Evolutionary conservation across 2,888 invertebrate genomes (phyloP), one percentile per base, ranked within the genome.

Genomic region (Molanna angustata): DNA sequence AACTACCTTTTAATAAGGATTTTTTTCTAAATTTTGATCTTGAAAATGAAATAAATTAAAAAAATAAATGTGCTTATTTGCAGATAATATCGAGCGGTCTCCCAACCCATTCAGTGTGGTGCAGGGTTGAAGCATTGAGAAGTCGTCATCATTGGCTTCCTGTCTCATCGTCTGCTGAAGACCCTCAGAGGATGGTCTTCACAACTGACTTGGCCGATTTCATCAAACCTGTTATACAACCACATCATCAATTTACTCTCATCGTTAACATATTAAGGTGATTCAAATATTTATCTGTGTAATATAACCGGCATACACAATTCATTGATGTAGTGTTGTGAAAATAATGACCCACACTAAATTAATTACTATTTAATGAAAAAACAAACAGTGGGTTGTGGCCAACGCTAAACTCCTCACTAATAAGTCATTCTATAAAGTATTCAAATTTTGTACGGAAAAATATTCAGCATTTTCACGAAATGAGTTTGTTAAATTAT

Each of bases 61-160:
- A 22, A 9, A 43, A 9, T 21, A 11, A 3, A 4, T 31, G 35
- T 35, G 13, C 18, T 37, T 37, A 21, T 40, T 43, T 48, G 9
- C 42, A 58, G 64, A 68, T 70, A 61, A 63, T 62, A 53, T 64
- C 63, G 32, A 80, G 83, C 44, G 82, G 85, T 44, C 70, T 91
- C 64, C 90, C 90, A 19, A 71, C 85, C 64, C 80, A 83, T 65
- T 83, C 84, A 61, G 74, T 89, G 58, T 90, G 90, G 90, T 72
- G 84, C 60, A 80, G 90, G 56, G 80, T 85, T 54, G 90, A 89
- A 70, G 82, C 83, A 9, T 70, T 87, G 49, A 78, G 89, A n/a
- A 86, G 84, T 63, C 80, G 82, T 14, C 83, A 80, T 62, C 85
- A 85, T 69, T 90, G 86, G 80, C 73, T 86, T 31, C 83, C 86